Evolutionary conservation across 2,888 invertebrate genomes (phyloP), one percentile per base, ranked within the genome.

Genomic region (Tridacna gigas): DNA sequence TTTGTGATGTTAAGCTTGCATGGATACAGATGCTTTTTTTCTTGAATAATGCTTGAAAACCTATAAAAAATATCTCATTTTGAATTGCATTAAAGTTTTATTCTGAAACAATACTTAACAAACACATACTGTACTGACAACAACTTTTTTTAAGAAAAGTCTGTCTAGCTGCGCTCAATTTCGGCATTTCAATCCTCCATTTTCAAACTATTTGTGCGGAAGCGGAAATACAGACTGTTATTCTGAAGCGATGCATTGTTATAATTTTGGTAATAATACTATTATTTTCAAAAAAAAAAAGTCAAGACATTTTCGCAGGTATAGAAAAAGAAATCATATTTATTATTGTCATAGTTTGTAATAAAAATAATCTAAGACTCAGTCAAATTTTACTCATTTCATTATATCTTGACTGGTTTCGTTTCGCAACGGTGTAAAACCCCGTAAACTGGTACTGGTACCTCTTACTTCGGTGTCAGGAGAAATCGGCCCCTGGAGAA

Each of bases 161-260:
- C 22, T 25, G 22, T 47, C 0, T 25, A 1, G 9, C 45, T 13
- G 28, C 26, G 63, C 63, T 12, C 60, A 18, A 61, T 61, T 71
- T 74, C 61, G 48, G 28, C 48, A 61, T 69, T 26, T 45, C 60
- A 67, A 71, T 80, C 84, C 77, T 82, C 86, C 86, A 86, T 86
- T 86, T 87, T 87, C 87, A 87, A 87, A 87, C 87, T 87, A 87
- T 87, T 84, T 80, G 79, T 73, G 80, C 87, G 87, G 87, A 87
- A 87, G 77, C 80, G 45, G 45, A 76, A 69, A n/a, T 25, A 51
- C 45, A 37, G 37, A 15, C 20, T 37, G 37, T 37, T 37, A 37
- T 37, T 37, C 37, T 37, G 37, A 4, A 37, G 37, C 20, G 22
- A 3, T 11, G 65, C 48, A 76, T 65, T 75, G 75, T 74, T 65